A percentile compares a stretch with the other conserved stretches of the same genome.
phyloP scores from a whole-genome alignment of 2,113 vertebrate species.

The Eonycteris spelaea region DNA sequence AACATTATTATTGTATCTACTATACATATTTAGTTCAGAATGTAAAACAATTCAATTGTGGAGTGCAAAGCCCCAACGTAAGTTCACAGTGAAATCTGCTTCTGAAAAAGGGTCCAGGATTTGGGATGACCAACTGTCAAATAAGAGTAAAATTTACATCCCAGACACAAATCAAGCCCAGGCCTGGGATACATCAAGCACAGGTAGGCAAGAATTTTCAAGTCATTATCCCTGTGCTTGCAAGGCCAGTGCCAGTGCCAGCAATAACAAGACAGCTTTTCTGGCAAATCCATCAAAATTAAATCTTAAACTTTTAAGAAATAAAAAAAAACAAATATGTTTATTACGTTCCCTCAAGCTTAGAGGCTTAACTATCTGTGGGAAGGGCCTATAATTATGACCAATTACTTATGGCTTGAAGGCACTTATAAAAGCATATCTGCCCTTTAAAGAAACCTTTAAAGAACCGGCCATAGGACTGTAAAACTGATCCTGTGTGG shows the following conservation, averaged over 20 bases:
- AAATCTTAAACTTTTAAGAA: conserved; percentile 16
- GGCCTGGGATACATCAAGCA: neutral
- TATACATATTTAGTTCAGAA: neutral
- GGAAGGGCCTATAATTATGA: conserved; percentile 44
- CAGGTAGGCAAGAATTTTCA: conserved; percentile 40
- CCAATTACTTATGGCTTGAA: conserved; percentile 60
- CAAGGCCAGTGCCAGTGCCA: neutral
- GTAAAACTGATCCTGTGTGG: neutral
- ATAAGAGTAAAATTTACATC: conserved; percentile 12
- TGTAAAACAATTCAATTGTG: neutral
- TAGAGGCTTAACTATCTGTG: conserved; percentile 33
- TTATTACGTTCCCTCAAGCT: conserved; percentile 39
- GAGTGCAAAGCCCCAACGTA: neutral
- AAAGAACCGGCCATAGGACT: neutral
- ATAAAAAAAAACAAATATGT: conserved; percentile 26
- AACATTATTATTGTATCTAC: neutral
- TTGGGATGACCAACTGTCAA: conserved; percentile 37
- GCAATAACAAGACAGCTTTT: conserved; percentile 47
- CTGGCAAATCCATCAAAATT: conserved; percentile 54
- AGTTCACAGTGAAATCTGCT: neutral
- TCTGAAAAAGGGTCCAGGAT: neutral
- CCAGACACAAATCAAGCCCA: neutral
- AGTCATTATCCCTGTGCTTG: neutral
- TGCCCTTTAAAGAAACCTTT: conserved; percentile 42
- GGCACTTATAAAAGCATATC: conserved; percentile 38